Base-by-base conservation (phyloP, 2,888 invertebrate genomes). In the Leucoma salicis region DNA sequence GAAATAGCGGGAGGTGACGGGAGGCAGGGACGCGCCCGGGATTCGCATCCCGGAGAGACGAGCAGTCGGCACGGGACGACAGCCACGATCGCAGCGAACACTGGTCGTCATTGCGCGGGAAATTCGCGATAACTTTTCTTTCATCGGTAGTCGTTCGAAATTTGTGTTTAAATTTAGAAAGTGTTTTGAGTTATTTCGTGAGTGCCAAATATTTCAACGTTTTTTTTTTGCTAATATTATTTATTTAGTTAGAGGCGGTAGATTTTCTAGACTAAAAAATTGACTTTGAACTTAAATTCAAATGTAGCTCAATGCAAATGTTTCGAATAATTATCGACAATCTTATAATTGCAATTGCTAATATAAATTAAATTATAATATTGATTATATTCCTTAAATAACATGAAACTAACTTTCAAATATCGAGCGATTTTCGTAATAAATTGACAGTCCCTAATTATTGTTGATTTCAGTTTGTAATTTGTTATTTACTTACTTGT, bases 41-140 rank as follows among this genome's bases (percentile, higher is more conserved):
- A 46, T 39, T 34, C 45, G 32, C 55, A 46, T 66, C 62, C 60
- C 68, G 63, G 63, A 58, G 60, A 52, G 62, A 61, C 59, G 53
- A 56, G 53, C 70, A 75, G 75, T 74, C 68, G 68, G 49, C 42
- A 58, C 57, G 53, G 57, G 62, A 64, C 67, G 41, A 42, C 51
- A 50, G 61, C 24, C 53, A 51, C 40, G 62, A 34, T 29, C 15
- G 24, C 49, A 49, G 56, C 39, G 53, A 55, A 49, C 39, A 40
- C 44, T 57, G 16, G 12, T 18, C 16, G 8, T 2, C 38, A 46
- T 51, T 40, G 39, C 61, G 40, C 49, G 48, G 45, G 54, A 57
- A 52, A 52, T 27, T 49, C 67, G 63, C 71, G 64, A 41, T 53
- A 74, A 72, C 61, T 73, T 71, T 63, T 47, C 61, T 59, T 14